These are phyloP conservation scores for Palythoa heliodiscus DNA, from an alignment of 92 coral and sea anemone species.

Conservation along the genomic window DNA sequence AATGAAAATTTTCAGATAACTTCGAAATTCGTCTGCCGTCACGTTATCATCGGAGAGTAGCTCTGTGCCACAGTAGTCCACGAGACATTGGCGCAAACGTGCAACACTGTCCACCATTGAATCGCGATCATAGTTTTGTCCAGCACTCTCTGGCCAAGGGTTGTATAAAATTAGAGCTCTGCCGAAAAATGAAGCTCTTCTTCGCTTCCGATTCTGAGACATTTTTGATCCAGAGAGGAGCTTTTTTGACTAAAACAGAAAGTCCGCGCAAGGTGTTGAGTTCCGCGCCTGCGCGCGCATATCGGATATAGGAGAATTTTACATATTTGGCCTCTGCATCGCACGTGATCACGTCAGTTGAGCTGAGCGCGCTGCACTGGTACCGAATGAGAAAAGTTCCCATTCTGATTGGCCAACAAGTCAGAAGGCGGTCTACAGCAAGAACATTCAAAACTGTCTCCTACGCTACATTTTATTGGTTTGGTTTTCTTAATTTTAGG, in stretches of 20 bases:
- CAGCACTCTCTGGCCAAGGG: constrained; percentile 23
- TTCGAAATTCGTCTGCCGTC: not conserved
- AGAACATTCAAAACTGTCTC: constrained; percentile 21
- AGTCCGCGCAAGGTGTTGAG: no score
- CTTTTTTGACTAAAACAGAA: no score
- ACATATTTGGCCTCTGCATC: no score
- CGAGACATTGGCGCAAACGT: not conserved
- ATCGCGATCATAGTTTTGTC: constrained; percentile 1
- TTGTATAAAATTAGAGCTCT: constrained; percentile 13
- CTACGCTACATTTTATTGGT: no score
- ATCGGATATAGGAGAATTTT: no score
- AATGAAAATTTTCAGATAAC: not conserved
- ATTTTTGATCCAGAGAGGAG: not conserved
- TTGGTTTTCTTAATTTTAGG: not conserved
- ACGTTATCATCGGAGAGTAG: not conserved
- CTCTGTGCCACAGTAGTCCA: constrained; percentile 1
- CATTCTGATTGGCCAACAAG: constrained; percentile 34
- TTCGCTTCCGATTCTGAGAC: not conserved
- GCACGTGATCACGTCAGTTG: not conserved
- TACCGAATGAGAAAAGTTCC: not conserved
- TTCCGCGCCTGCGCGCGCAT: no score
- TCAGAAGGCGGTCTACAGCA: not conserved
- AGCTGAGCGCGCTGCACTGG: not conserved
- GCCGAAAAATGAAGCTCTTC: not conserved
- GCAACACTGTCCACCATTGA: constrained; percentile 3